phyloP scores from a whole-genome alignment of 2,797 vertebrate species.

The Chaenodraco wilsoni region DNA sequence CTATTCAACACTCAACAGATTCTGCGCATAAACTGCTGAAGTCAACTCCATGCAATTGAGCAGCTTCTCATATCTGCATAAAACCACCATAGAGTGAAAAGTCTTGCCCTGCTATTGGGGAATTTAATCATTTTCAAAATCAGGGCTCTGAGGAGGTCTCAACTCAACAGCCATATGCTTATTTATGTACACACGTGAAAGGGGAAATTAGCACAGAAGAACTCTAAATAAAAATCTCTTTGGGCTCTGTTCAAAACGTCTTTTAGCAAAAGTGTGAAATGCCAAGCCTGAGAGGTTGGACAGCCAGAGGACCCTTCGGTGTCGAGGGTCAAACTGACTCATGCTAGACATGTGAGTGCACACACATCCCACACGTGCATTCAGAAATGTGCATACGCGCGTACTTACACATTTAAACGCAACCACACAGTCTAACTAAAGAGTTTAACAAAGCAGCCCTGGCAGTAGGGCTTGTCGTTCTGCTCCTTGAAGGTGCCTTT shows the following conservation, averaged over 20 bases:
- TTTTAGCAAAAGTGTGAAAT: slow-evolving; percentile 68
- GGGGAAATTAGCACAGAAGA: slow-evolving; percentile 23
- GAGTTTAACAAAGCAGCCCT: slow-evolving; percentile 95
- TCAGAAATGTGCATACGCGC: slow-evolving; percentile 14
- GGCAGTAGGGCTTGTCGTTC: slow-evolving; percentile 97
- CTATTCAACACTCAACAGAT: slow-evolving; percentile 41
- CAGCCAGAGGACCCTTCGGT: slow-evolving; percentile 50
- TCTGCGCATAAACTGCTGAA: slow-evolving; percentile 36
- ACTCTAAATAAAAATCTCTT: slow-evolving; percentile 76
- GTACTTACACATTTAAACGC: slow-evolving; percentile 30
- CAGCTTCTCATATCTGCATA: slow-evolving; percentile 49
- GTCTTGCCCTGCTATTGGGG: slow-evolving; percentile 45
- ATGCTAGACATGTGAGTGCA: slow-evolving; percentile 34
- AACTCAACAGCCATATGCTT: slow-evolving; percentile 20
- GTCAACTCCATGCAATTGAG: slow-evolving; percentile 66
- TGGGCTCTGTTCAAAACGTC: slow-evolving; percentile 70
- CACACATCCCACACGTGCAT: slow-evolving; percentile 35
- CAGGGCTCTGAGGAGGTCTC: slow-evolving; percentile 34
- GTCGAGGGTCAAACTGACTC: slow-evolving; percentile 40
- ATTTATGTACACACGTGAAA: slow-evolving; percentile 31
- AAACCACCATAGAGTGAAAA: slow-evolving; percentile 47
- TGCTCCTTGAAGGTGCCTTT: slow-evolving; percentile 99
- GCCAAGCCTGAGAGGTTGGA: slow-evolving; percentile 58
- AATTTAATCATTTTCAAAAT: slow-evolving; percentile 55
- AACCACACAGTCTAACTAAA: slow-evolving; percentile 86